These are phyloP conservation scores for Fulica atra DNA, from an alignment of 2,113 vertebrate genomes.

Conservation along the genomic window DNA sequence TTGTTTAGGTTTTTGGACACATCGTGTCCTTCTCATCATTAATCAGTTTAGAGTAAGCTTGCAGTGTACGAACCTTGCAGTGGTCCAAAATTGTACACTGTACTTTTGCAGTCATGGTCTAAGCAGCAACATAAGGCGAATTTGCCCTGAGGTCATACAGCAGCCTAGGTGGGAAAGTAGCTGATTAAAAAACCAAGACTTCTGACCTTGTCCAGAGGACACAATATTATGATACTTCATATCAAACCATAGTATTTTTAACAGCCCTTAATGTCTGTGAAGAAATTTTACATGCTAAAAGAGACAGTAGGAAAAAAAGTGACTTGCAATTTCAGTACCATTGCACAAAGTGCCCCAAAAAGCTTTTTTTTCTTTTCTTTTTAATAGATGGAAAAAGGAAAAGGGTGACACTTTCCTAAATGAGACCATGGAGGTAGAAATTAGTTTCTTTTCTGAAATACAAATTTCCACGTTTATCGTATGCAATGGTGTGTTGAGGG, in stretches of 20 bases:
- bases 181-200: background rate
- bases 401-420: background rate
- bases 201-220: background rate
- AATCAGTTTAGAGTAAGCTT: slow-evolving; percentile 12
- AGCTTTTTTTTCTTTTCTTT: background rate
- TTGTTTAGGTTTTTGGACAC: background rate
- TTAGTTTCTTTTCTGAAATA: background rate
- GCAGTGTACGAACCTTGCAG: background rate
- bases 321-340: background rate
- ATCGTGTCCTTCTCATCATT: background rate
- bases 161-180: background rate
- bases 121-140: background rate
- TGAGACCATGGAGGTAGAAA: background rate
- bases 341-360: background rate
- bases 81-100: background rate
- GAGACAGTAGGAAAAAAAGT: background rate
- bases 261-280: background rate
- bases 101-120: background rate
- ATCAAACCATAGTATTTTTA: background rate
- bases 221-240: background rate
- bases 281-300: background rate
- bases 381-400: background rate
- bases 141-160: background rate
- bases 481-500: background rate
- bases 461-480: background rate